These are phyloP conservation scores for Torymus aiolomorphi DNA, from an alignment of 2,888 invertebrate species.

Conservation along the genomic window DNA sequence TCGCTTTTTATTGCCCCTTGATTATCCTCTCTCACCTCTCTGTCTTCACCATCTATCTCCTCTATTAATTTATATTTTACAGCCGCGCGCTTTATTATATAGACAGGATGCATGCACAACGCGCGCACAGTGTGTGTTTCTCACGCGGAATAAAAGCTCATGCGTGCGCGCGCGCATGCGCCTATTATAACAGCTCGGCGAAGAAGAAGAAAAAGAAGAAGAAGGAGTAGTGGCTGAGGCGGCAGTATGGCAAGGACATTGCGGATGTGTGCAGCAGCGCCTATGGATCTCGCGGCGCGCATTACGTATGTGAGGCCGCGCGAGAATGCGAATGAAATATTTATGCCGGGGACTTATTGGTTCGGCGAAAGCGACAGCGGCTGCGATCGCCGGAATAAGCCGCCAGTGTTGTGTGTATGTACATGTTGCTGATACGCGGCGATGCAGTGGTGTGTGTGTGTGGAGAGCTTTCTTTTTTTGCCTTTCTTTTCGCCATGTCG, in stretches of 20 bases:
- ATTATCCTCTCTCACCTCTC: slow-evolving; percentile 7
- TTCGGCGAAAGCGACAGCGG: slow-evolving; percentile 61
- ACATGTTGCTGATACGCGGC: too few species aligned
- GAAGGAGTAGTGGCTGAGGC: slow-evolving; percentile 2
- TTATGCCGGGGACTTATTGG: slow-evolving; percentile 64
- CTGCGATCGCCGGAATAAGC: slow-evolving; percentile 46
- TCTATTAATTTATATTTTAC: slow-evolving; percentile 65
- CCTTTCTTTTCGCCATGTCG: slow-evolving; percentile 12
- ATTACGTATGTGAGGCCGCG: slow-evolving; percentile 61
- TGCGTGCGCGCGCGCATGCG: slow-evolving; percentile 48
- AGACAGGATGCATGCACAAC: slow-evolving; percentile 63
- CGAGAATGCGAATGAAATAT: slow-evolving; percentile 64
- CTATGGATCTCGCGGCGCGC: slow-evolving; percentile 24
- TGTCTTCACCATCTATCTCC: slow-evolving; percentile 45
- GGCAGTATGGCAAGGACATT: slow-evolving; percentile 57
- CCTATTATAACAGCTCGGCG: slow-evolving; percentile 23
- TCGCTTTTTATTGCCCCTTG: slow-evolving; percentile 35
- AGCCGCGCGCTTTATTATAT: slow-evolving; percentile 62
- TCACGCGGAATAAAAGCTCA: slow-evolving; percentile 64
- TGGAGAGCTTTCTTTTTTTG: background rate
- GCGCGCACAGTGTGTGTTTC: slow-evolving; percentile 58
- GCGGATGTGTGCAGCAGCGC: slow-evolving; percentile 59
- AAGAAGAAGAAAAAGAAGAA: slow-evolving; percentile 36
- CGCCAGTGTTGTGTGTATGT: too few species aligned
- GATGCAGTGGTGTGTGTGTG: too few species aligned